These are phyloP conservation scores for Hippocampus abdominalis DNA, from an alignment of 2,113 vertebrate species.

Conservation along the genomic window DNA sequence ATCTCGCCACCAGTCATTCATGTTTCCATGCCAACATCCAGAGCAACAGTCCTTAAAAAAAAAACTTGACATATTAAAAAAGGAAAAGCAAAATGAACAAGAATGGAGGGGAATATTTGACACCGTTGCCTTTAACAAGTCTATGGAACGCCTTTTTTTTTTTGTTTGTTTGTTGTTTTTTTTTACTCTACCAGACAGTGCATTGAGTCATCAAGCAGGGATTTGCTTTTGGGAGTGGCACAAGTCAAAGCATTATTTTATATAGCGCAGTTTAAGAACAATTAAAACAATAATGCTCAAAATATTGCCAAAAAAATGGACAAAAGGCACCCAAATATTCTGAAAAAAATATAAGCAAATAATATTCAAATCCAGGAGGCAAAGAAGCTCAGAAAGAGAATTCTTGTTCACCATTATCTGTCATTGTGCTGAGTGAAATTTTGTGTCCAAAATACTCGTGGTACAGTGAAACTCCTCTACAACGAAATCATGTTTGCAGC, in stretches of 20 bases:
- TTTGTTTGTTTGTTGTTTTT: neutral
- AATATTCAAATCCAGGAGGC: neutral
- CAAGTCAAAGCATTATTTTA: neutral
- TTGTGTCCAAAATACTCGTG: too few species aligned
- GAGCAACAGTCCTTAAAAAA: constrained; percentile 15
- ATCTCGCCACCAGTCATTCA: constrained; percentile 17
- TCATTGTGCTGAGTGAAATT: too few species aligned
- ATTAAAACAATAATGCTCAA: neutral
- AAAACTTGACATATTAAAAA: constrained; percentile 8
- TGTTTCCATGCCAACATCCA: constrained; percentile 18
- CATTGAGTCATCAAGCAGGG: neutral
- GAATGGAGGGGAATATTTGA: neutral
- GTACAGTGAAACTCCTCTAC: too few species aligned
- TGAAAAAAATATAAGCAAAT: neutral
- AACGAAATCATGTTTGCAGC: too few species aligned
- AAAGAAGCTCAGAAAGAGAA: too few species aligned
- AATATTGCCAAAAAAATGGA: neutral
- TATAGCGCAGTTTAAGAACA: neutral
- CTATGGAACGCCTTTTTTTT: neutral
- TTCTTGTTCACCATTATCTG: too few species aligned
- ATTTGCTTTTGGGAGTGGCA: neutral
- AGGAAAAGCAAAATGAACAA: neutral
- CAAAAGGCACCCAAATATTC: neutral
- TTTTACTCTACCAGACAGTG: neutral
- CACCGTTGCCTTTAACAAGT: neutral